These are phyloP conservation scores for Sciaenops ocellatus DNA, from an alignment of 2,797 vertebrate species.

Conservation along the genomic window DNA sequence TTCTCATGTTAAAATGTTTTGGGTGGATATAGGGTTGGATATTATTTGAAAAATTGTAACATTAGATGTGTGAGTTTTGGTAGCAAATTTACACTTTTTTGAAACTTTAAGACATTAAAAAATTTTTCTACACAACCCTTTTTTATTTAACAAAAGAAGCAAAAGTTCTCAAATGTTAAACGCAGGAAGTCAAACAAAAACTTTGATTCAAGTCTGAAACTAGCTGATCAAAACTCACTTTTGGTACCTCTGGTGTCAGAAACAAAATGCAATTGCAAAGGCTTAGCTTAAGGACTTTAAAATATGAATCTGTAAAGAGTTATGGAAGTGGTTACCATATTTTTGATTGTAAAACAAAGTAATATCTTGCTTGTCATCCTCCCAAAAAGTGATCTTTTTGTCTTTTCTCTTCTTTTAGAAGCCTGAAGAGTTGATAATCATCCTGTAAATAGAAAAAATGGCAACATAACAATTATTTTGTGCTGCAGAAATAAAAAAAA, in stretches of 20 bases:
- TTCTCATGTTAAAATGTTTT: not conserved
- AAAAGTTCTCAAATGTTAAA: not conserved
- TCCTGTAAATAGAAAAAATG: not conserved
- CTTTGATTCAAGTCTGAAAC: not conserved
- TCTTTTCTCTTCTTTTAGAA: not conserved
- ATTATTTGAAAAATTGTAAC: not conserved
- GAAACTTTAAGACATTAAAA: not conserved
- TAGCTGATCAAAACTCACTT: not conserved
- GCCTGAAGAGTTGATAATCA: not conserved
- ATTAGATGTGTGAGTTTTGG: not conserved
- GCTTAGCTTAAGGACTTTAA: not conserved
- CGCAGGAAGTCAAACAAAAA: not conserved
- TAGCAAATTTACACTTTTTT: too few species aligned
- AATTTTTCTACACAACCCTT: not conserved
- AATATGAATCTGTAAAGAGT: not conserved
- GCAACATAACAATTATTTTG: not conserved
- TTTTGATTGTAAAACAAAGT: not conserved
- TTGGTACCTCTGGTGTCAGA: not conserved
- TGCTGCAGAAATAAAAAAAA: not conserved
- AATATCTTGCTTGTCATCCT: not conserved
- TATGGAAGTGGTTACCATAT: not conserved
- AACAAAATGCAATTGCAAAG: not conserved
- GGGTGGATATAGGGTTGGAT: not conserved
- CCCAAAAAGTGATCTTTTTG: not conserved
- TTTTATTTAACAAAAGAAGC: not conserved